Conservation (phyloP, 2,797 vertebrate genomes). For the Holocentrus rufus region DNA sequence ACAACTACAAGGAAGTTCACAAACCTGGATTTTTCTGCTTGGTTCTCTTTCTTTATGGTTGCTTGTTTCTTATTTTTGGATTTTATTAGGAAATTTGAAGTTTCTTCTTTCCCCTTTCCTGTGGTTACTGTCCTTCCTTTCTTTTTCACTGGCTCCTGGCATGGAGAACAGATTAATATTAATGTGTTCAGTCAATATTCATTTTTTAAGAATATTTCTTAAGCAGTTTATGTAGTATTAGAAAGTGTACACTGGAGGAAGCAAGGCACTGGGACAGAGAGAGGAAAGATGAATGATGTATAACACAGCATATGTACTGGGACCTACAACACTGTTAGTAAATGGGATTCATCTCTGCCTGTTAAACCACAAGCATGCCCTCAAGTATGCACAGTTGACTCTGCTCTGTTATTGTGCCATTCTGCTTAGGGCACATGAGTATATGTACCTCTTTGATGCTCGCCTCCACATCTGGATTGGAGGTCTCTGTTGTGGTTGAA, state of each 20-base stretch:
- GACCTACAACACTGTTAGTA: neutral
- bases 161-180: slow-evolving; percentile 15
- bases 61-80: slow-evolving; percentile 89
- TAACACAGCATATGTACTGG: no score
- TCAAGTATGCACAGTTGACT: neutral
- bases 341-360: neutral
- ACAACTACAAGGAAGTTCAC: slow-evolving; percentile 13
- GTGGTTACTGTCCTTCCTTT: slow-evolving; percentile 85
- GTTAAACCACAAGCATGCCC: neutral
- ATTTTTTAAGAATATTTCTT: no score
- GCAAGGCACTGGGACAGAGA: neutral
- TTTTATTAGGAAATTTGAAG: slow-evolving; percentile 84
- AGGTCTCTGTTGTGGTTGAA: slow-evolving; percentile 98
- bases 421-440: neutral
- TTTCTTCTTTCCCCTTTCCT: slow-evolving; percentile 87
- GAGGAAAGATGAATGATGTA: no score
- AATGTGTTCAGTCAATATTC: no score
- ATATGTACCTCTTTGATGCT: slow-evolving; percentile 89
- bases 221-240: neutral
- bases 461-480: slow-evolving; percentile 93
- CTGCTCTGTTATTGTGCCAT: neutral
- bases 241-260: neutral
- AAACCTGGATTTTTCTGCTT: slow-evolving; percentile 90
- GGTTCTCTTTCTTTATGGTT: slow-evolving; percentile 88
- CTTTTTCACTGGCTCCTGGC: slow-evolving; percentile 92